These are phyloP conservation scores for Pogonomyrmex barbatus DNA, from an alignment of 1,140 invertebrate genomes.

Conservation along the genomic window DNA sequence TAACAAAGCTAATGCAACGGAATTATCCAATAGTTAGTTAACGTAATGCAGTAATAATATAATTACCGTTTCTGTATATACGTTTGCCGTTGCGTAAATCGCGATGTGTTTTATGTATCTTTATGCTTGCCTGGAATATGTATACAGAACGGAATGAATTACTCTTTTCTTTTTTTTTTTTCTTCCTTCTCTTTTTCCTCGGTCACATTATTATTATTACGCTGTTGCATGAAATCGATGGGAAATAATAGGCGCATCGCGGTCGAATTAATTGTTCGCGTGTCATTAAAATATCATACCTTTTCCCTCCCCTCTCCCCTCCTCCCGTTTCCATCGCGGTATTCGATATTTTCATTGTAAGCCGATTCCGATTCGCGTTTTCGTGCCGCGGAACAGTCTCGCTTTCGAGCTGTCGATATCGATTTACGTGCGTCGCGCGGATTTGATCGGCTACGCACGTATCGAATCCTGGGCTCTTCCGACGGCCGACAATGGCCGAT, in stretches of 20 bases:
- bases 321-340: background rate
- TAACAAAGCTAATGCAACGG: constrained; percentile 49
- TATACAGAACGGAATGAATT: constrained; percentile 1
- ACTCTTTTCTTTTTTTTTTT: background rate
- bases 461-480: constrained; percentile 20
- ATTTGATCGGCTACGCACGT: constrained; percentile 57
- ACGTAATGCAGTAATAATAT: constrained; percentile 56
- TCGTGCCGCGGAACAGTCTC: constrained; percentile 21
- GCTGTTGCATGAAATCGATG: constrained; percentile 22
- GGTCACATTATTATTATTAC: background rate
- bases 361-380: constrained; percentile 55
- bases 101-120: constrained; percentile 20
- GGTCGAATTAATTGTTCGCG: constrained; percentile 47
- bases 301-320: background rate
- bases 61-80: constrained; percentile 30
- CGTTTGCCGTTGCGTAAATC: constrained; percentile 12
- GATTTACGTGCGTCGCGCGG: constrained; percentile 46
- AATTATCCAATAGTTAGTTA: constrained; percentile 60
- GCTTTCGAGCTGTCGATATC: constrained; percentile 64
- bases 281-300: constrained; percentile 43
- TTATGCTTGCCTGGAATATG: background rate
- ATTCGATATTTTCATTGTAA: constrained; percentile 60
- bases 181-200: background rate
- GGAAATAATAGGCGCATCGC: background rate
- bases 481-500: constrained; percentile 40